phyloP scores from a whole-genome alignment of 2,113 vertebrate species.

The Cottus gobio region DNA sequence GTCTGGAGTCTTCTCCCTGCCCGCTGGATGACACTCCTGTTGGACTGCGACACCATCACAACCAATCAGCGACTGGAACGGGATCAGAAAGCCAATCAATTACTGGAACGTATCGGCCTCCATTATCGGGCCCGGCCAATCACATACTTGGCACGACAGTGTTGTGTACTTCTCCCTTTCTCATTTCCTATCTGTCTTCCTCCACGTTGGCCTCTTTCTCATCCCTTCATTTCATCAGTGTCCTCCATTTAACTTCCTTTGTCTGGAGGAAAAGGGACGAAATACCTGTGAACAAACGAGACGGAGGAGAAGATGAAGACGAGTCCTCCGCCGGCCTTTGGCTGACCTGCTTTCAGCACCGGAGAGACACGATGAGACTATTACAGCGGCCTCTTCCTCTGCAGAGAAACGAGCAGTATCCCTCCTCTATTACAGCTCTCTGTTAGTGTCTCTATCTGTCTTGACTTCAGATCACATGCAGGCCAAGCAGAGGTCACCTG shows the following conservation, averaged over 20 bases:
- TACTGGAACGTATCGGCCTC: slow-evolving; percentile 54
- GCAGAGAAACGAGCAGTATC: not conserved
- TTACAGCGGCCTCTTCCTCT: slow-evolving; percentile 44
- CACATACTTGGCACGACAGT: slow-evolving; percentile 54
- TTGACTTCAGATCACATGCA: not conserved
- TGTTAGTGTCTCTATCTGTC: slow-evolving; percentile 28
- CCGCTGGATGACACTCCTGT: slow-evolving; percentile 59
- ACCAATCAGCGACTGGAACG: slow-evolving; percentile 70
- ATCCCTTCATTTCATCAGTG: slow-evolving; percentile 20
- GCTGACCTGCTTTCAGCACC: slow-evolving; percentile 56
- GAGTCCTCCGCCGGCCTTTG: slow-evolving; percentile 57
- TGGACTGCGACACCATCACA: slow-evolving; percentile 59
- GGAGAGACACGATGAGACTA: slow-evolving; percentile 22
- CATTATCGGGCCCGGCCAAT: slow-evolving; percentile 56
- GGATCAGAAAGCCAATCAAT: slow-evolving; percentile 73
- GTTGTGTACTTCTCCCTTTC: slow-evolving; percentile 31
- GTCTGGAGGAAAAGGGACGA: not conserved
- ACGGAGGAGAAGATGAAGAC: slow-evolving; percentile 35
- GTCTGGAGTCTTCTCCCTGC: slow-evolving; percentile 31
- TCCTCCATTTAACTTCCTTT: slow-evolving; percentile 28
- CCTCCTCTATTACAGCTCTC: no score
- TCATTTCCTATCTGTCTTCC: slow-evolving; percentile 4
- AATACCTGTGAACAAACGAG: slow-evolving; percentile 15
- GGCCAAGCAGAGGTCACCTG: slow-evolving; percentile 17
- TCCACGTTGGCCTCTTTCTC: slow-evolving; percentile 2